Conservation (phyloP, 2,888 invertebrate species). For the Lasioglossum pauxillum region DNA sequence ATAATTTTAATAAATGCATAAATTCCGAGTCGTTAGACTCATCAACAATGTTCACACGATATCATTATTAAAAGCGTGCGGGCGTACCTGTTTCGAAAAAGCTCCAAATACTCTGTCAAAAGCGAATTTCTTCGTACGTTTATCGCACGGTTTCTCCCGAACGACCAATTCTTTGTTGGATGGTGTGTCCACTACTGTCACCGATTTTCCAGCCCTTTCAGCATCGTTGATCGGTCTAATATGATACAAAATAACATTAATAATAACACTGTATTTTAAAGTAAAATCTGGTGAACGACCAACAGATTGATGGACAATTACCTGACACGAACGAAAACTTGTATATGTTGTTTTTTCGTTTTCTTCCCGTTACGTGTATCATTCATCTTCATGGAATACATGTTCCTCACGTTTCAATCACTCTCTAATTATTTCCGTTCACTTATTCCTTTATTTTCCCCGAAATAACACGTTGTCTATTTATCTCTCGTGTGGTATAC, state of each 20-base stretch:
- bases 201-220: slow-evolving; percentile 89
- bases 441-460: background rate
- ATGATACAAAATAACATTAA: slow-evolving; percentile 65
- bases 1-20: too few species aligned
- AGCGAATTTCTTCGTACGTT: slow-evolving; percentile 91
- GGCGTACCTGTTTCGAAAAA: slow-evolving; percentile 90
- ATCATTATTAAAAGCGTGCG: background rate
- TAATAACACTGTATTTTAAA: background rate
- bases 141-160: slow-evolving; percentile 85
- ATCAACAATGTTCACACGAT: background rate
- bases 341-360: slow-evolving; percentile 92
- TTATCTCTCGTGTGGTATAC: slow-evolving; percentile 11
- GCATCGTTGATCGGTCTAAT: slow-evolving; percentile 91
- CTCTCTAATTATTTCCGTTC: background rate
- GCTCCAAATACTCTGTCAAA: slow-evolving; percentile 95
- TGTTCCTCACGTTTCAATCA: background rate
- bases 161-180: slow-evolving; percentile 90
- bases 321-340: slow-evolving; percentile 95
- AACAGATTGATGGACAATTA: slow-evolving; percentile 82
- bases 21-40: too few species aligned
- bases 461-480: background rate
- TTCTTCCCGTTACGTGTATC: slow-evolving; percentile 77
- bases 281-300: background rate
- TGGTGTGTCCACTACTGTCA: slow-evolving; percentile 89
- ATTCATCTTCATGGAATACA: slow-evolving; percentile 67